Percentiles rank a stretch among this genome's conserved stretches.
Conservation (phyloP, 2,113 vertebrate species). For the Hassar affinis region DNA sequence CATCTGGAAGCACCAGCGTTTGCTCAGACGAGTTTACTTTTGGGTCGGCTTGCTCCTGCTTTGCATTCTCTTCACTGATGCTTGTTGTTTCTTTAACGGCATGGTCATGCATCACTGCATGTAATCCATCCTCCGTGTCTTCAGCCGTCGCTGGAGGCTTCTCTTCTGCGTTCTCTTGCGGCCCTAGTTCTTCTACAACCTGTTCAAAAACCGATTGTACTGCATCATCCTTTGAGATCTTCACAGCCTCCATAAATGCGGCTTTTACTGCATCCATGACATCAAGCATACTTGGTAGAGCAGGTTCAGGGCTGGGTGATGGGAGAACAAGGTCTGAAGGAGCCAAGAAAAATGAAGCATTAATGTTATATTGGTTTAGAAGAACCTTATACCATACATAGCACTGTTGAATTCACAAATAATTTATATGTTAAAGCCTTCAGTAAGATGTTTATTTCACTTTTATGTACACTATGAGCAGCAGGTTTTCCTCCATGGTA, state of each 20-base stretch:
- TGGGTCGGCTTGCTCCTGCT: not conserved
- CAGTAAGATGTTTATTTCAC: not conserved
- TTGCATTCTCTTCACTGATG: not conserved
- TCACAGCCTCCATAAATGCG: conserved; percentile 63
- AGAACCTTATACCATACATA: not conserved
- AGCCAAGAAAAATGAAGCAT: not conserved
- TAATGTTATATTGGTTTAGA: not conserved
- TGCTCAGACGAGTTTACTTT: conserved; percentile 16
- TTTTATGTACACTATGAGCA: not conserved
- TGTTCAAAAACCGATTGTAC: conserved; percentile 59
- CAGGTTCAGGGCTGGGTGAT: conserved; percentile 36
- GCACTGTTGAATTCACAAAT: not conserved
- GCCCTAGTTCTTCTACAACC: conserved; percentile 41
- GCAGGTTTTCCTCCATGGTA: not conserved
- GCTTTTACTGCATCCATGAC: conserved; percentile 66
- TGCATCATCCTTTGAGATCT: conserved; percentile 32
- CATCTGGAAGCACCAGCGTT: not conserved
- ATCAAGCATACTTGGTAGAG: conserved; percentile 62
- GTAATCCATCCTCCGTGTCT: not conserved
- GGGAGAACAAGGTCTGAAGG: conserved; percentile 26
- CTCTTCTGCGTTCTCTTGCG: conserved; percentile 1
- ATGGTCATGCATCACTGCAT: conserved; percentile 13
- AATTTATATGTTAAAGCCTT: not conserved
- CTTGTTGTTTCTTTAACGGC: not conserved
- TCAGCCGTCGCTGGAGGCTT: conserved; percentile 13